Evolutionary conservation across 2,797 vertebrate genomes (phyloP), one percentile per base, ranked within the genome.

Genomic region (Gephyroberyx darwinii): DNA sequence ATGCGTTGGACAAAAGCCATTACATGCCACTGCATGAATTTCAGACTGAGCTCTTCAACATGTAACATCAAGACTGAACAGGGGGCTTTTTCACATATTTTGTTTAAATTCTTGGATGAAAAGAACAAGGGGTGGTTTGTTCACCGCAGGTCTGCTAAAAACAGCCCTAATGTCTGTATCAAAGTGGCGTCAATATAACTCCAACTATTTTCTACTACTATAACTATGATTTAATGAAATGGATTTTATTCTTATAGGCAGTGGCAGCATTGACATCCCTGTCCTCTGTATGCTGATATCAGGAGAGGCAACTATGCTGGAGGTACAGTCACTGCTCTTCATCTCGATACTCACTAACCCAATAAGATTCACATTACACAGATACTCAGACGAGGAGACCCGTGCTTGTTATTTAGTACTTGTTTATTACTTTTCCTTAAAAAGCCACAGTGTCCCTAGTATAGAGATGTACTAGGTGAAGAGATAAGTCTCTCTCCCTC

Each of bases 221-320:
- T 26, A 26, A 26, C 16, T 16, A 26, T n/a, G 2, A 47, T 14
- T 64, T 26, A 26, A 5, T 55, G n/a, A 58, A 63, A 53, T 30
- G 26, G 12, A 57, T 30, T 77, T 1, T 88, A 0, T 78, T 76
- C 48, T 63, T 65, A 9, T 62, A 97, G 96, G 94, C 41, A 95
- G 91, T 3, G 95, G 95, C 68, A 94, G 90, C 80, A 97, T 97
- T 65, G 94, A 98, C 78, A 96, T 98, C 69, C 96, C 96, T 4
- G 96, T 98, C 12, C 85, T 98, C 19, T 95, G 96, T 39, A 93
- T 97, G 86, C 86, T 98, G 74, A 91, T 97, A 1, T 93, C 93
- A 10, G 96, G 96, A 5, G 92, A 95, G 0, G 83, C 92, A 5
- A 88, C 84, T 69, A 92, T 95, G 92, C 48, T 98, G 47, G 89